These are phyloP conservation scores for Meloidogyne floridensis DNA, from an alignment of 1,140 invertebrate genomes.

Conservation along the genomic window DNA sequence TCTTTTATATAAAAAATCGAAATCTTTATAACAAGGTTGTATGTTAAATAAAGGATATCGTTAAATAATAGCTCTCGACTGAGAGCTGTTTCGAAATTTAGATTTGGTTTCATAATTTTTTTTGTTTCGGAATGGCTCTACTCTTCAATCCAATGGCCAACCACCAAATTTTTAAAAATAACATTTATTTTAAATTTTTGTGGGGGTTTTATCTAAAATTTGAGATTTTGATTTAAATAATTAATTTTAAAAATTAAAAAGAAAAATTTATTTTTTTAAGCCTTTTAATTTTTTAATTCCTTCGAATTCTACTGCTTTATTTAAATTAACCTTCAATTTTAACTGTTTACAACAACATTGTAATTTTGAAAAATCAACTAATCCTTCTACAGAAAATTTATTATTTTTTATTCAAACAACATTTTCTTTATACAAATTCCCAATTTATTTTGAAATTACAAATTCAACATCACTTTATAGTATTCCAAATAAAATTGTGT, in stretches of 20 bases:
- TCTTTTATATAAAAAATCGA: no score
- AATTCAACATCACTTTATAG: constrained; percentile 80
- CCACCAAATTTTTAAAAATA: no score
- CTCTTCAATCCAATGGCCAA: no score
- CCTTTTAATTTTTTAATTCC: constrained; percentile 45
- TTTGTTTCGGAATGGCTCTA: no score
- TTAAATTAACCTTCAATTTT: constrained; percentile 35
- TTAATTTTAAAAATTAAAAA: not conserved
- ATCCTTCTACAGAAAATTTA: not conserved
- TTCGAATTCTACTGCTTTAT: constrained; percentile 43
- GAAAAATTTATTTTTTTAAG: constrained; percentile 15
- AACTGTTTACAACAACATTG: not conserved
- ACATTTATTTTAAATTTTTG: no score
- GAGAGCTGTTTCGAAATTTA: no score
- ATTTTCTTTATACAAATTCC: constrained; percentile 43
- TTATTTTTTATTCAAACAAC: constrained; percentile 38
- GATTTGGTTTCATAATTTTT: no score
- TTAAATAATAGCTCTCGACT: no score
- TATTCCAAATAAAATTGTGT: constrained; percentile 72
- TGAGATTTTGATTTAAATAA: not conserved
- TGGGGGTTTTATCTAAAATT: no score
- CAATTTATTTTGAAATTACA: constrained; percentile 39
- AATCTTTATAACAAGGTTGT: no score
- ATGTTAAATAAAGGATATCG: no score
- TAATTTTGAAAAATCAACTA: not conserved